phyloP scores from a whole-genome alignment of 2,797 vertebrate genomes.

The Hephaestus fuliginosus region DNA sequence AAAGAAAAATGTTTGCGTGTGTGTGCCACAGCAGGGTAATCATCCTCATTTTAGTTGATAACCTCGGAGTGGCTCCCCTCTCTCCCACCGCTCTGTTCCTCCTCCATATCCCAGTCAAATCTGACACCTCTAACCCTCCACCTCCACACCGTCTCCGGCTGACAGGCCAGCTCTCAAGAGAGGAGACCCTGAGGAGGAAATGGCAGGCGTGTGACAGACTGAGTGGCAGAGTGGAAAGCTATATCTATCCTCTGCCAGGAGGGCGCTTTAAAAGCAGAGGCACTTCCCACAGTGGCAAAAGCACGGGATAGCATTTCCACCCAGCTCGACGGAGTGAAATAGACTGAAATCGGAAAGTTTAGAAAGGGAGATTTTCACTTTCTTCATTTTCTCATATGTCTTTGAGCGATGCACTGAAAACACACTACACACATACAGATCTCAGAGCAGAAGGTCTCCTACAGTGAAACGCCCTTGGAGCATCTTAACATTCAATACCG shows the following conservation, averaged over 20 bases:
- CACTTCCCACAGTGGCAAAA: conserved; percentile 37
- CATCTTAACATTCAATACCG: conserved; percentile 34
- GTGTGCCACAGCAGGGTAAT: conserved; percentile 21
- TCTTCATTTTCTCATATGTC: conserved; percentile 4
- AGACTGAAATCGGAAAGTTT: conserved; percentile 13
- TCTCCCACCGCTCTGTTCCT: conserved; percentile 28
- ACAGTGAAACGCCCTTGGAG: conserved; percentile 20
- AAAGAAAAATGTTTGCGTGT: neutral
- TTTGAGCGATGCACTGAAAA: neutral
- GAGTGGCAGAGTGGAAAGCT: conserved; percentile 77
- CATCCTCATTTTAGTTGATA: conserved; percentile 45
- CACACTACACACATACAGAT: neutral
- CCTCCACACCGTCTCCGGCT: conserved; percentile 46
- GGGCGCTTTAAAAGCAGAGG: conserved; percentile 49
- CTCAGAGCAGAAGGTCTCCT: neutral
- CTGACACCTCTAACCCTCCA: conserved; percentile 67
- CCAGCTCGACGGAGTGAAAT: neutral
- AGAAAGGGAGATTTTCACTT: neutral
- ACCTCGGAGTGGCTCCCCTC: conserved; percentile 23
- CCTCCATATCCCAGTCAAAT: conserved; percentile 63
- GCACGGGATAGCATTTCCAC: conserved; percentile 22
- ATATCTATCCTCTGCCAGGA: conserved; percentile 60
- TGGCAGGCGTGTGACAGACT: conserved; percentile 74
- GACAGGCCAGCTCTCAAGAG: conserved; percentile 73
- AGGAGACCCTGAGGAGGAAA: conserved; percentile 70